phyloP scores from a whole-genome alignment of 2,888 invertebrate genomes.

The Phymatocera aterrima region DNA sequence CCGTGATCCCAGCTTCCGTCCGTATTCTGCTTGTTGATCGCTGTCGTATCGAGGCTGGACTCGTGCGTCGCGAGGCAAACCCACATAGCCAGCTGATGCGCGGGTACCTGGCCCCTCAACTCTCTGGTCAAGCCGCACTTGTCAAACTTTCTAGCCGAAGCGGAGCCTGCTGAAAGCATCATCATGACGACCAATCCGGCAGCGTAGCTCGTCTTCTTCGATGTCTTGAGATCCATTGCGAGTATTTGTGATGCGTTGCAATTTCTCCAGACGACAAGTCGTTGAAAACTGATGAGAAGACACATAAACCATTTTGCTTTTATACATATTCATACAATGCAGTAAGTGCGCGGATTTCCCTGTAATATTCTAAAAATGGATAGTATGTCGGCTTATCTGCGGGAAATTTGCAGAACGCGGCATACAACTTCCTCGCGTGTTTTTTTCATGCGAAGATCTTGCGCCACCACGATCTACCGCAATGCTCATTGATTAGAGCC shows the following conservation, averaged over 20 bases:
- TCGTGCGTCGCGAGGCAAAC: slow-evolving; percentile 86
- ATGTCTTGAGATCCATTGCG: background rate
- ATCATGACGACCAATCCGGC: background rate
- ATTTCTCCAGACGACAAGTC: background rate
- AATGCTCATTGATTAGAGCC: no score
- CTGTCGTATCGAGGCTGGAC: slow-evolving; percentile 82
- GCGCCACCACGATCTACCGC: no score
- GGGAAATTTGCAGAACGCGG: no score
- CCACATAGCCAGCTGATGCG: slow-evolving; percentile 77
- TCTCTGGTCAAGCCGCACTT: slow-evolving; percentile 53
- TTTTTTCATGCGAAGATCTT: no score
- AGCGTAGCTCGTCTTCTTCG: background rate
- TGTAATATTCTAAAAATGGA: background rate
- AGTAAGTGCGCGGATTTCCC: background rate
- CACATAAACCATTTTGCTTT: background rate
- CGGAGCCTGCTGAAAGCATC: background rate
- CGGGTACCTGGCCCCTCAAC: slow-evolving; percentile 59
- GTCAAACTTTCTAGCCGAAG: slow-evolving; percentile 8
- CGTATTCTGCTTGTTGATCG: slow-evolving; percentile 76
- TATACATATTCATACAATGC: background rate
- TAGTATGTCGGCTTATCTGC: no score
- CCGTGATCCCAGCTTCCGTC: slow-evolving; percentile 83
- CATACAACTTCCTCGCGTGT: no score
- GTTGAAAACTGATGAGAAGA: background rate
- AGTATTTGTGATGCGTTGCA: background rate